Evolutionary conservation across 1,140 invertebrate species (phyloP), one percentile per base, ranked within the genome.

Genomic region (Sinonovacula constricta): DNA sequence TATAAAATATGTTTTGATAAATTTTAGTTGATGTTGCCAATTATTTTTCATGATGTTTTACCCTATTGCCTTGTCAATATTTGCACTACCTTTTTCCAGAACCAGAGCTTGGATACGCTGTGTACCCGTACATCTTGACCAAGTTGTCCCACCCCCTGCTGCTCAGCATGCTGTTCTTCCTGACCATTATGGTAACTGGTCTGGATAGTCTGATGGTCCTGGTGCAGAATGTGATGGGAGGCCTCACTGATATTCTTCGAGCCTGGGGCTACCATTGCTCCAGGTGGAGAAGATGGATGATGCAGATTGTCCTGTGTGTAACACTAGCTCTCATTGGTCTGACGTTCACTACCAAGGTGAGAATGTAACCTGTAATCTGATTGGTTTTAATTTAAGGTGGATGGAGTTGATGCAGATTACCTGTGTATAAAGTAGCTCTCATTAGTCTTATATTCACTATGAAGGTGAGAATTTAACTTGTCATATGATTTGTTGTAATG

Each of bases 131-230:
- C 54, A 97, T 97, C 0, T 96, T 99, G 4, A 92, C 98, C 18
- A 96, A 98, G 89, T 92, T 99, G 0, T 97, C 97, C 0, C 95
- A 96, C 34, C 95, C 97, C 24, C 95, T 97, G 0, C 91, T 99
- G 18, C 99, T 98, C 98, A 95, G 97, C 0, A 95, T 97, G 82
- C 93, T 99, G 0, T 99, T 99, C 92, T 99, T 99, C 93, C 94
- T 99, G 75, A 99, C 99, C 97, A 91, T 99, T 34, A 95, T 98
- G 79, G 94, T 97, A 71, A 93, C 98, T 18, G 97, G 97, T 34
- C 93, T 99, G 70, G 96, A 97, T 88, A 96, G 94, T 83, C 95
- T 95, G 92, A 95, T 96, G 94, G 94, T 95, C 4, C 94, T 95
- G 15, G 90, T 96, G 80, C 95, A 96, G 89, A 93, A 95, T 0